Evolutionary conservation across 2,113 vertebrate genomes (phyloP), one percentile per base, ranked within the genome.

Genomic region (Protobothrops flavoviridis): DNA sequence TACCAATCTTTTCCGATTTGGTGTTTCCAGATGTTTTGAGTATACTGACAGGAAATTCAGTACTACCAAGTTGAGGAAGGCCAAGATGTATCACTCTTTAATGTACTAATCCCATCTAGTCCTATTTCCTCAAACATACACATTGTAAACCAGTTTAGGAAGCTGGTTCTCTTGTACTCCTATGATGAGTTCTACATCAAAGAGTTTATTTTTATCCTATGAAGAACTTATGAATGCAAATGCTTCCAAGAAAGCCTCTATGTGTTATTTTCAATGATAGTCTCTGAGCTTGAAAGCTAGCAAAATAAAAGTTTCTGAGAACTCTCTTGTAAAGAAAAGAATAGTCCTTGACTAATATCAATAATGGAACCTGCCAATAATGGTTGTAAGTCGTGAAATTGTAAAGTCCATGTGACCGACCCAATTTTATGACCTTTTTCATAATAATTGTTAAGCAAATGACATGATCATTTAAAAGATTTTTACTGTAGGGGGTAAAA

Each of bases 61-160:
- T 33, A 7, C 13, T 33, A 39, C 5, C 69, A 74, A 33, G 5
- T 33, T 74, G n/a, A n/a, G 29, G 64, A 74, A 74, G 69, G n/a
- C 69, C 13, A 74, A 74, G 69, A 33, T 74, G 33, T 74, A 74
- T 74, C 69, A 74, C 13, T 74, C n/a, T 33, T 74, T 74, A 74
- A 74, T 74, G n/a, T 33, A 74, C 69, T 33, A 74, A 74, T 74
- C n/a, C 86, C 7, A 53, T 53, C 50, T 6, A 52, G 26, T 29
- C 88, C n/a, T 13, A 29, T 55, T n/a, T 88, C 7, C 39, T 39
- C 56, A 23, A 20, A 21, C 59, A 52, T 29, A 45, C 61, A 53
- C 6, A 64, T 45, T 8, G 13, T n/a, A 17, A 0, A 0, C 3
- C 0, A 3, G n/a, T 6, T 33, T 0, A 0, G 39, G 3, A 13